Evolutionary conservation across 2,113 vertebrate species (phyloP), one percentile per base, ranked within the genome.

Genomic region (Zapus hudsonius): DNA sequence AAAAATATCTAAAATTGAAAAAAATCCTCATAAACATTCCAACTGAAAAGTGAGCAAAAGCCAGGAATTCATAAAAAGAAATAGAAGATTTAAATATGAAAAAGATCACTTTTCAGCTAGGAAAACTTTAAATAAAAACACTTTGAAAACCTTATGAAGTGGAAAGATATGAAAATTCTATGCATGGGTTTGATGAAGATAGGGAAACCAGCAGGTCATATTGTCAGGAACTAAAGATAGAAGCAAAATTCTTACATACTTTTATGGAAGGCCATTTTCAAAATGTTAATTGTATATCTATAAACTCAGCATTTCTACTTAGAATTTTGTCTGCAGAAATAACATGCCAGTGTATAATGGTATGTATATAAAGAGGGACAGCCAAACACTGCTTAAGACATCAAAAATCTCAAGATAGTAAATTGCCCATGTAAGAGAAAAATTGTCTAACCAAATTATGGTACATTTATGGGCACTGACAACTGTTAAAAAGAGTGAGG

Each of bases 401-500:
- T 12, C 13, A 90, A 86, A 85, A 76, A 5, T 38, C 63, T 52
- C 52, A 52, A 52, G 16, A 52, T 52, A 52, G 52, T 23, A 22
- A 73, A 57, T 40, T 89, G 15, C 79, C 20, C 66, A 57, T 75
- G 15, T 84, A 74, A 80, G 69, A 69, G 47, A 78, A 69, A 3
- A 5, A 33, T 36, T 33, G 47, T 40, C 63, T 69, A 52, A 78
- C 17, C 47, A 64, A 89, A 75, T 74, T 84, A 44, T 70, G 38
- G 22, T 80, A 74, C 2, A 74, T 79, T 83, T 92, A 67, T 11
- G 27, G 36, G 73, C 22, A 74, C 23, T 84, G 33, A 33, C 31
- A 76, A 11, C 29, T 85, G 4, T 59, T 69, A 40, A 69, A 75
- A 87, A 72, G 33, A 87, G 52, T 92, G 38, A 94, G 82, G 83